These are phyloP conservation scores for Tichodroma muraria DNA, from an alignment of 2,113 vertebrate genomes.

Conservation along the genomic window DNA sequence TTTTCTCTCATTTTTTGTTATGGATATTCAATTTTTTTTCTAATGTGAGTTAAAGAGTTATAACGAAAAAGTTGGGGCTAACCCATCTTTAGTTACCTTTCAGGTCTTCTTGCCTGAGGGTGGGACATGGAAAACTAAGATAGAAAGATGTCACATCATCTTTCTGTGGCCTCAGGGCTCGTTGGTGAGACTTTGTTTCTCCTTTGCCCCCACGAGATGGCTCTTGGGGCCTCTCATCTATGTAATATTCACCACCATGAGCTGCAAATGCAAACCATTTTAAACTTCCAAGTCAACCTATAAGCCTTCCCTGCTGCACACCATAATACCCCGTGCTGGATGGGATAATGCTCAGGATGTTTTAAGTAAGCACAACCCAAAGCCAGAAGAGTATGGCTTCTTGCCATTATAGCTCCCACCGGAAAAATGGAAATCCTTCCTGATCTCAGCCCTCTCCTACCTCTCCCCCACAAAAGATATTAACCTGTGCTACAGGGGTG, in stretches of 20 bases:
- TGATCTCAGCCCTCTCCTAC: neutral
- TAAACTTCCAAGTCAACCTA: neutral
- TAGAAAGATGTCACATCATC: neutral
- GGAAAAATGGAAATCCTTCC: neutral
- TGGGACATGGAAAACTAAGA: neutral
- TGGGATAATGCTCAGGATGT: neutral
- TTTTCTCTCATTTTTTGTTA: neutral
- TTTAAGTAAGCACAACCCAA: neutral
- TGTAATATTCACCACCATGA: neutral
- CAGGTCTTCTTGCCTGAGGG: neutral
- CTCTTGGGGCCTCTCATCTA: neutral
- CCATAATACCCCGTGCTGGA: rapidly evolving
- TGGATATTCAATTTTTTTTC: neutral
- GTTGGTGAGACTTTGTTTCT: neutral
- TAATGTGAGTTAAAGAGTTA: neutral
- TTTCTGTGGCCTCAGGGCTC: neutral
- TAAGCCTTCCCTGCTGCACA: neutral
- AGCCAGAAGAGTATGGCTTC: neutral
- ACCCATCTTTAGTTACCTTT: neutral
- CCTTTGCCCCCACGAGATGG: neutral
- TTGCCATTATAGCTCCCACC: neutral
- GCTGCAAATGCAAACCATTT: neutral
- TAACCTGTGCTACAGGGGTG: neutral
- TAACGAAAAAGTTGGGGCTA: neutral
- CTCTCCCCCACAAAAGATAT: rapidly evolving